Percentiles rank a stretch among this genome's conserved stretches.
These are phyloP conservation scores for Chamaea fasciata DNA, from an alignment of 2,113 vertebrate species.

Conservation along the genomic window DNA sequence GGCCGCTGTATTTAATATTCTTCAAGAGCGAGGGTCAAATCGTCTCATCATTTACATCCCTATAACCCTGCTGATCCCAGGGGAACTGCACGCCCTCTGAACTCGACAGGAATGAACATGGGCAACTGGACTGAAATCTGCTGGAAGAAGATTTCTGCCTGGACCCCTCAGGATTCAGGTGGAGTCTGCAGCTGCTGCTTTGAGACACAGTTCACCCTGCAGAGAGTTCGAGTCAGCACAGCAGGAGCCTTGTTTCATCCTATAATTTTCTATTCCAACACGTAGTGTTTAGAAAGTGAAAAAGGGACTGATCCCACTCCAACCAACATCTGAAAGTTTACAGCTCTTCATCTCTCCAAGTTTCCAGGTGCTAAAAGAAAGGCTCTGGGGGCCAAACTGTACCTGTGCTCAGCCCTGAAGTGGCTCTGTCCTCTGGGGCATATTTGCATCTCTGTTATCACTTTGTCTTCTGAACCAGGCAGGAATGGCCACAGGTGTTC, in stretches of 20 bases:
- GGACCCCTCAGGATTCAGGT: background rate
- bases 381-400: background rate
- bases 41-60: slow-evolving; percentile 42
- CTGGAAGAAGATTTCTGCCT: background rate
- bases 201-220: background rate
- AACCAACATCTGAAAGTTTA: background rate
- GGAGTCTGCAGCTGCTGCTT: background rate
- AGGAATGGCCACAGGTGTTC: background rate
- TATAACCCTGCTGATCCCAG: background rate
- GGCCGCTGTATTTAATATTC: slow-evolving; percentile 4
- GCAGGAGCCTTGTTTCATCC: background rate
- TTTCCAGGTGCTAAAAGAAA: background rate
- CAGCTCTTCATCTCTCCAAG: background rate
- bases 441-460: background rate
- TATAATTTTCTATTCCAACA: background rate
- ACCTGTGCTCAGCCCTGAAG: background rate
- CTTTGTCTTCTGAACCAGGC: background rate
- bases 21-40: slow-evolving; percentile 3
- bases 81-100: background rate
- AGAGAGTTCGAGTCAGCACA: background rate
- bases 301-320: background rate
- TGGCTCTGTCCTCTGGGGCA: background rate
- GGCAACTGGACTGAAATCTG: background rate
- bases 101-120: background rate
- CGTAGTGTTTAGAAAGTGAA: background rate